A percentile compares a stretch with the other conserved stretches of the same genome.
Evolutionary conservation across 2,113 vertebrate species (phyloP).

Genomic region (Hipposideros armiger): DNA sequence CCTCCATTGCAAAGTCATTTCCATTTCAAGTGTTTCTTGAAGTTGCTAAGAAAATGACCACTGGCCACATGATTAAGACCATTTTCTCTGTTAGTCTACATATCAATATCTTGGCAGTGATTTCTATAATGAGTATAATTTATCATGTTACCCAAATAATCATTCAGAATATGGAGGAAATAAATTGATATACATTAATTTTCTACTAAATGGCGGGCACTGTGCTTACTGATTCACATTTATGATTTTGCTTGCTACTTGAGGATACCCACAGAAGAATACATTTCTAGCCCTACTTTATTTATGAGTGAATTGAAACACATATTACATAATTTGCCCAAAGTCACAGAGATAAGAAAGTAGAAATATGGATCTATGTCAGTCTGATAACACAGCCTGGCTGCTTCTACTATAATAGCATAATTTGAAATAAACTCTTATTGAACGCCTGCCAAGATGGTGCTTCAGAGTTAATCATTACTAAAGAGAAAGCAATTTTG

Average conservation of each 20-base stretch:
- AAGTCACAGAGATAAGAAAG: neutral
- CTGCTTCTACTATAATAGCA: neutral
- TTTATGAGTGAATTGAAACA: neutral
- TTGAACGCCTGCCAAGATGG: neutral
- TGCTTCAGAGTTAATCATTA: neutral
- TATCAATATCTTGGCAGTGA: neutral
- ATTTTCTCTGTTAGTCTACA: neutral
- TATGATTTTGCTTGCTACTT: neutral
- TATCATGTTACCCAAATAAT: neutral
- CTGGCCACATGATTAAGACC: neutral
- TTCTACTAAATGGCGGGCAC: neutral
- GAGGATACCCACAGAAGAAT: neutral
- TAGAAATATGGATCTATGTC: neutral
- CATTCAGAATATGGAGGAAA: neutral
- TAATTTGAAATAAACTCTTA: neutral
- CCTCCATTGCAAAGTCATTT: neutral
- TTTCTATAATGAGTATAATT: neutral
- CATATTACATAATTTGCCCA: neutral
- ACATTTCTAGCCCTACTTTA: neutral
- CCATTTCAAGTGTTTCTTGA: neutral
- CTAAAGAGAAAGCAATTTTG: neutral
- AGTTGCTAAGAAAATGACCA: neutral
- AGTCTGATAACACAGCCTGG: neutral
- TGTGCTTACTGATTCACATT: neutral
- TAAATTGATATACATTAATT: neutral